Evolutionary conservation across 2,888 invertebrate genomes (phyloP).

Genomic region (Rotaria socialis): DNA sequence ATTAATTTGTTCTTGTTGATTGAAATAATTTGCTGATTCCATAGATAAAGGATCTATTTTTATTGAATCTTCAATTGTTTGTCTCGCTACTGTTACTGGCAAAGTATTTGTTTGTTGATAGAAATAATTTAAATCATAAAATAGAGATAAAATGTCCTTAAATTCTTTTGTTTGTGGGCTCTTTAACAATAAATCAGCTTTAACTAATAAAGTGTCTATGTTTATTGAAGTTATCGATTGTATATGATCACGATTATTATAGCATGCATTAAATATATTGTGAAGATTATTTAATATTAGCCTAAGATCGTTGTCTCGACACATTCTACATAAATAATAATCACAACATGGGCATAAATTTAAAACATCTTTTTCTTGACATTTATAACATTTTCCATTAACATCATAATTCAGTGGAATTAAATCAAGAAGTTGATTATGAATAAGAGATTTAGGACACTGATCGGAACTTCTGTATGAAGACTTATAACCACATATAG

Average conservation of each 20-base stretch:
- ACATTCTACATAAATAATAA: neutral
- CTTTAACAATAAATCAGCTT: too few species aligned
- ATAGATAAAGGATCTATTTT: neutral
- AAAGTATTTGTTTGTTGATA: neutral
- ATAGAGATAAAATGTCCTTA: too few species aligned
- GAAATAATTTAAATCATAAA: too few species aligned
- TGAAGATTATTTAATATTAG: neutral
- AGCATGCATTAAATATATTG: neutral
- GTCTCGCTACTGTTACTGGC: neutral
- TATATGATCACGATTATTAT: neutral
- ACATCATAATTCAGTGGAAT: neutral
- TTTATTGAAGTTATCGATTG: too few species aligned
- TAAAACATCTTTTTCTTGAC: neutral
- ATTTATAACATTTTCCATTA: neutral
- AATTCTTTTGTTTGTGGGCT: too few species aligned
- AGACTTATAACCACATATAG: neutral
- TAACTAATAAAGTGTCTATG: too few species aligned
- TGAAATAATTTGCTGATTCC: neutral
- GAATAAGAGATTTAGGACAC: neutral
- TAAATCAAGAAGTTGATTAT: neutral
- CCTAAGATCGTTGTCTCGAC: neutral
- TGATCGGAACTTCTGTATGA: neutral
- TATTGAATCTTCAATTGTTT: neutral
- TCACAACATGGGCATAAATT: slow-evolving; percentile 10
- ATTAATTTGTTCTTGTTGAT: neutral